Evolutionary conservation across 2,797 vertebrate genomes (phyloP).

Genomic region (Rhinatrema bivittatum): DNA sequence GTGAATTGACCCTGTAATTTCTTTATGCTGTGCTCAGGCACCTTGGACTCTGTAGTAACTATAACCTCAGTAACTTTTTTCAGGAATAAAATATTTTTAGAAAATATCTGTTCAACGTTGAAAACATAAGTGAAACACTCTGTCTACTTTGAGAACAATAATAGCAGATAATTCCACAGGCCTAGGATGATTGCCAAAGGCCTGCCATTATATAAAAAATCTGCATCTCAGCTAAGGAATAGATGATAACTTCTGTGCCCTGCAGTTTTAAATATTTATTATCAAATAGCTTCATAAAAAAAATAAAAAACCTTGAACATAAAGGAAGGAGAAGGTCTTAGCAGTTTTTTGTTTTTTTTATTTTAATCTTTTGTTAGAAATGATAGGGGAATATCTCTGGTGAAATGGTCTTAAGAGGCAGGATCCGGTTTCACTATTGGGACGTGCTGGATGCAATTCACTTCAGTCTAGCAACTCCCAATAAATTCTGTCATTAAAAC

Average conservation of each 20-base stretch:
- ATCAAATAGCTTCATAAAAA: constrained; percentile 17
- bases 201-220: not conserved
- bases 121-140: constrained; percentile 1
- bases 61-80: no score
- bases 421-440: constrained; percentile 11
- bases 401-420: constrained; percentile 23
- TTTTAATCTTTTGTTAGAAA: constrained; percentile 13
- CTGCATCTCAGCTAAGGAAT: not conserved
- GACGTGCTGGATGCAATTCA: constrained; percentile 17
- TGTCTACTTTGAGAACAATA: not conserved
- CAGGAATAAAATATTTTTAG: not conserved
- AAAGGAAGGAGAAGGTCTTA: accelerated
- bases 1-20: no score
- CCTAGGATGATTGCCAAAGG: constrained; percentile 3
- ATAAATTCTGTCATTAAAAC: constrained; percentile 31
- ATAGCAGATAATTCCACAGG: no score
- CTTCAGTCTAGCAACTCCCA: constrained; percentile 15
- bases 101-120: not conserved
- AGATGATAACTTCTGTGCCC: constrained; percentile 8
- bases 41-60: no score
- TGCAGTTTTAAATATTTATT: constrained; percentile 25
- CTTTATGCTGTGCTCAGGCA: no score
- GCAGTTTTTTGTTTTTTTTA: constrained; percentile 1
- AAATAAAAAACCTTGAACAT: constrained; percentile 1
- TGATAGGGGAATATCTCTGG: not conserved